Evolutionary conservation across 2,797 vertebrate genomes (phyloP).

Genomic region (Lophotriccus pileatus): DNA sequence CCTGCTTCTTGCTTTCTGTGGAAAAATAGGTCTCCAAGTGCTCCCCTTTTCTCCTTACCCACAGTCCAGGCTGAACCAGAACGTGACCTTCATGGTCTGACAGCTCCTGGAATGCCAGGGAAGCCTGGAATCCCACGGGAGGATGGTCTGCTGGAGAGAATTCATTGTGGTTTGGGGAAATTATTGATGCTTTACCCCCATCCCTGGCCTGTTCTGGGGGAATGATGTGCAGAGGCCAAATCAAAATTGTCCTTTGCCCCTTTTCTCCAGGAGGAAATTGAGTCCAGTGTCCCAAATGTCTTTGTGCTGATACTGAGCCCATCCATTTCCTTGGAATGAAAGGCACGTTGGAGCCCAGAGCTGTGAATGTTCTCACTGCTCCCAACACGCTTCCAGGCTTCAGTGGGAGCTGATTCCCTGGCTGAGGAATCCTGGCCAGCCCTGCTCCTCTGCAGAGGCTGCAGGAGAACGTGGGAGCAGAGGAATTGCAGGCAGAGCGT

Average conservation of each 20-base stretch:
- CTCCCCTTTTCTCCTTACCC: background rate
- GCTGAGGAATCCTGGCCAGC: background rate
- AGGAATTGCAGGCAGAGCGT: background rate
- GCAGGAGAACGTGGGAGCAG: background rate
- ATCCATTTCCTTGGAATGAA: background rate
- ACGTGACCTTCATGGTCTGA: background rate
- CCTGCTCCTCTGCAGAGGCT: rapidly evolving
- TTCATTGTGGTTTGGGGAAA: background rate
- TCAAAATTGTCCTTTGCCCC: background rate
- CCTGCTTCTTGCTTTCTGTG: background rate
- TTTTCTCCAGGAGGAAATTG: background rate
- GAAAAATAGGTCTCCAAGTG: conserved; percentile 41
- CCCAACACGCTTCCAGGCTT: background rate
- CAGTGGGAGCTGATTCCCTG: background rate
- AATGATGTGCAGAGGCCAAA: background rate
- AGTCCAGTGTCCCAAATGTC: background rate
- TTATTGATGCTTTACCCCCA: rapidly evolving
- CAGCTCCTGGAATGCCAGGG: background rate
- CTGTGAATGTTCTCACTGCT: rapidly evolving
- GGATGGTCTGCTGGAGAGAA: background rate
- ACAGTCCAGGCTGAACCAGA: background rate
- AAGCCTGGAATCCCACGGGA: background rate
- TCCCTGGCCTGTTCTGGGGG: background rate
- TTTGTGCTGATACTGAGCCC: background rate
- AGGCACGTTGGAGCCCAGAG: background rate